Percentiles rank a stretch among this genome's conserved stretches.
Conservation (phyloP, 2,888 invertebrate genomes). For the Tachystola acroxantha region DNA sequence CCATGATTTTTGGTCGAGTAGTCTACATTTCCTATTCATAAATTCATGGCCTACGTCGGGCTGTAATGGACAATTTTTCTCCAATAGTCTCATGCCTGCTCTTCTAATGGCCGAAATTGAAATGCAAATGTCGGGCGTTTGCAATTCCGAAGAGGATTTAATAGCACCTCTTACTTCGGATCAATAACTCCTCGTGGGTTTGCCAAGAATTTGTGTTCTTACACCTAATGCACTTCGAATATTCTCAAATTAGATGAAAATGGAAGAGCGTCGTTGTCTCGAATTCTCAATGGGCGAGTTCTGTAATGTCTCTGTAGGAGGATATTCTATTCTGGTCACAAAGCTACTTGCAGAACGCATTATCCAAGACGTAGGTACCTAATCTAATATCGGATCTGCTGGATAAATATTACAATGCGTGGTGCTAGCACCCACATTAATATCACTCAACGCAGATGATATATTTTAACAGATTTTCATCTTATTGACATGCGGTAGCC, state of each 20-base stretch:
- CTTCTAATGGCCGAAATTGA: slow-evolving; percentile 40
- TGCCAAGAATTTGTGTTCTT: background rate
- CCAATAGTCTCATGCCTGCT: slow-evolving; percentile 33
- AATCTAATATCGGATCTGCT: too few relatives aligned
- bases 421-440: too few relatives aligned
- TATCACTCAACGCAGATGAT: too few relatives aligned
- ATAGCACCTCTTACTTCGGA: slow-evolving; percentile 1
- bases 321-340: too few relatives aligned
- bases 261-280: too few relatives aligned
- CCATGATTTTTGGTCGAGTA: slow-evolving; percentile 22
- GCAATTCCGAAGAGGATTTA: slow-evolving; percentile 14
- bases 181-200: background rate
- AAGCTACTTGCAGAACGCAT: too few relatives aligned
- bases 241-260: background rate
- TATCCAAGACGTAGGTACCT: too few relatives aligned
- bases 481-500: too few relatives aligned
- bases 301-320: too few relatives aligned
- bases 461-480: too few relatives aligned
- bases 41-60: slow-evolving; percentile 32
- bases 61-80: slow-evolving; percentile 37
- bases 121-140: slow-evolving; percentile 33
- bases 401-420: too few relatives aligned
- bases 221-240: background rate
- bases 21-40: slow-evolving; percentile 42
- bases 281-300: too few relatives aligned